phyloP scores from a whole-genome alignment of 1,140 invertebrate species.

The Leptoteleia sp. region DNA sequence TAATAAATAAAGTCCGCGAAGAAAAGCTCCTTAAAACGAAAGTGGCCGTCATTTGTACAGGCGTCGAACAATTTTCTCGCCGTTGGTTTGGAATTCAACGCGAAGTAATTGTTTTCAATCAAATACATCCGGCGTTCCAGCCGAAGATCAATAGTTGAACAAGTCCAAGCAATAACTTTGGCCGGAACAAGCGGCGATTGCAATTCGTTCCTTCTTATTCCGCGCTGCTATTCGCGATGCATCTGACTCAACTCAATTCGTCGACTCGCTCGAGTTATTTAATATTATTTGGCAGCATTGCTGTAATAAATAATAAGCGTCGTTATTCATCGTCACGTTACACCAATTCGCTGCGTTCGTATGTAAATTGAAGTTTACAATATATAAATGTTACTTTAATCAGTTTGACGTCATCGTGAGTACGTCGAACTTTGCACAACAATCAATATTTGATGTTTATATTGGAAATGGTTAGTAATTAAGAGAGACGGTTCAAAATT shows the following conservation, averaged over 20 bases:
- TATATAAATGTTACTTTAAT: constrained; percentile 6
- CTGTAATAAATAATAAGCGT: constrained; percentile 3
- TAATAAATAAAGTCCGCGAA: neutral
- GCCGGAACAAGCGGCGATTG: neutral
- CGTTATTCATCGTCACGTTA: neutral
- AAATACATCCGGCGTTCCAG: constrained; percentile 8
- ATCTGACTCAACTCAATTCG: too few relatives aligned
- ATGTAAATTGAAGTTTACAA: constrained; percentile 6
- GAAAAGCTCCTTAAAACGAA: neutral
- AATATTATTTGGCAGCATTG: neutral
- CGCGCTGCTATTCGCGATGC: neutral
- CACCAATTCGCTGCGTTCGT: constrained; percentile 5
- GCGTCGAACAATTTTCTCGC: constrained; percentile 2
- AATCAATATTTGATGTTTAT: too few relatives aligned
- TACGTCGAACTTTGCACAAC: neutral
- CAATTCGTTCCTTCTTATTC: neutral
- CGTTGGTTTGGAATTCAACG: neutral
- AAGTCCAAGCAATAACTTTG: constrained; percentile 9
- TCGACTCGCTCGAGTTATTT: constrained; percentile 13
- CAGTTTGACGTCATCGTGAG: neutral
- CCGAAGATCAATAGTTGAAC: constrained; percentile 23
- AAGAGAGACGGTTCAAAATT: too few relatives aligned
- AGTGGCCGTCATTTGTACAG: constrained; percentile 11
- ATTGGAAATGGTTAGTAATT: too few relatives aligned
- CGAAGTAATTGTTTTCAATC: constrained; percentile 24